Conservation (phyloP, 2,888 invertebrate genomes). For the Eupithecia subfuscata region DNA sequence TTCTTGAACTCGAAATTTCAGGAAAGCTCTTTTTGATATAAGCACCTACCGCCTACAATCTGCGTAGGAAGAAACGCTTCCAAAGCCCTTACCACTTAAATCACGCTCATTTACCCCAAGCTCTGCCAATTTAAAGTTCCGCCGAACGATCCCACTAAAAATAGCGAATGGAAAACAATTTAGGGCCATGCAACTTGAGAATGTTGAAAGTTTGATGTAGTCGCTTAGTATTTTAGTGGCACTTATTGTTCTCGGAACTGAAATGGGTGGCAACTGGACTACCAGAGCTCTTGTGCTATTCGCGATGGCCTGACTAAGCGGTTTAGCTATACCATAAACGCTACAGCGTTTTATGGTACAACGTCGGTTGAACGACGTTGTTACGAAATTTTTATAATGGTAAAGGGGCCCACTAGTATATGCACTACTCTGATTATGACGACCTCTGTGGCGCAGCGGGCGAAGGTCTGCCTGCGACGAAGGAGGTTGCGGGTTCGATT, state of each 20-base stretch:
- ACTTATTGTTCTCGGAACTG: slow-evolving; percentile 56
- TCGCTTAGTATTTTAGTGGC: slow-evolving; percentile 52
- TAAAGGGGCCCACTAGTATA: background rate
- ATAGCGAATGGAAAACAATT: slow-evolving; percentile 44
- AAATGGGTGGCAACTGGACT: slow-evolving; percentile 19
- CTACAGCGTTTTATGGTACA: too few species aligned
- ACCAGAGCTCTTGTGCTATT: slow-evolving; percentile 10
- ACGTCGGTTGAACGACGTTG: too few species aligned
- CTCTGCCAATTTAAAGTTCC: slow-evolving; percentile 47
- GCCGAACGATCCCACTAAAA: slow-evolving; percentile 44
- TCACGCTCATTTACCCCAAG: slow-evolving; percentile 22
- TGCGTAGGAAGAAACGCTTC: background rate
- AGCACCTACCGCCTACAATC: slow-evolving; percentile 1
- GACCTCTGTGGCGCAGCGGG: too few species aligned
- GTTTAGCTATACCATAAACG: background rate
- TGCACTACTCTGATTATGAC: background rate
- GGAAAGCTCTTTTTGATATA: background rate
- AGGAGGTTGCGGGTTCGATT: too few species aligned
- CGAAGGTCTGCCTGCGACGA: too few species aligned
- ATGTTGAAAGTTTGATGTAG: slow-evolving; percentile 63
- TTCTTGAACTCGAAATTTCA: background rate
- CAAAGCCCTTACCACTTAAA: background rate
- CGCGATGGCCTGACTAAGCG: slow-evolving; percentile 2
- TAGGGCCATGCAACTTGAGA: slow-evolving; percentile 50
- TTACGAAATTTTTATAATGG: background rate